phyloP scores from a whole-genome alignment of 2,888 invertebrate genomes.

The Phragmatobia fuliginosa region DNA sequence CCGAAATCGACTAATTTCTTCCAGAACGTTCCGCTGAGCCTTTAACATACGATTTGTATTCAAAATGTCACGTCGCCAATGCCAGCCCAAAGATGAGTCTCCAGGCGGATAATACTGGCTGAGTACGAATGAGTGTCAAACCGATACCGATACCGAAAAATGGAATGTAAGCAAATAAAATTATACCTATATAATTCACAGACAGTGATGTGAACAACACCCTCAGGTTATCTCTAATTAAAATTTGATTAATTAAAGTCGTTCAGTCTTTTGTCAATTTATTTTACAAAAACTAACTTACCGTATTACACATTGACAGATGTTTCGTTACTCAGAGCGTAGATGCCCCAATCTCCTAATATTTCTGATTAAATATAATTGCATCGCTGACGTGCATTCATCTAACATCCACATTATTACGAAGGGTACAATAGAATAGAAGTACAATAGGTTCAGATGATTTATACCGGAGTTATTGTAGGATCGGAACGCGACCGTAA shows the following conservation, averaged over 20 bases:
- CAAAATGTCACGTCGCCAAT: slow-evolving; percentile 40
- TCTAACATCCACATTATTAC: slow-evolving; percentile 10
- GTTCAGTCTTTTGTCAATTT: too few species aligned
- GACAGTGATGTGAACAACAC: too few species aligned
- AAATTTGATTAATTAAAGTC: too few species aligned
- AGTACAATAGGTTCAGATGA: slow-evolving; percentile 49
- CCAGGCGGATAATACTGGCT: slow-evolving; percentile 22
- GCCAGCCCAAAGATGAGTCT: slow-evolving; percentile 51
- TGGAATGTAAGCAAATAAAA: too few species aligned
- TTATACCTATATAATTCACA: too few species aligned
- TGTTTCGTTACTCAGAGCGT: not conserved
- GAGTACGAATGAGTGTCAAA: slow-evolving; percentile 44
- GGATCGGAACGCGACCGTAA: slow-evolving; percentile 53
- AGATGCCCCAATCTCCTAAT: slow-evolving; percentile 23
- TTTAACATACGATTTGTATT: slow-evolving; percentile 52
- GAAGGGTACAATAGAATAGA: slow-evolving; percentile 38
- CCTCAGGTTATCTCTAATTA: too few species aligned
- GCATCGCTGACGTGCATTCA: not conserved
- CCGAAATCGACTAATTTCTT: slow-evolving; percentile 47
- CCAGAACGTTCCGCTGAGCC: slow-evolving; percentile 41
- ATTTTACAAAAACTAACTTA: too few species aligned
- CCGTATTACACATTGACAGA: too few species aligned
- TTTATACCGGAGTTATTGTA: slow-evolving; percentile 54
- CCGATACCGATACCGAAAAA: too few species aligned
- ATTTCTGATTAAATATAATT: slow-evolving; percentile 51